These are phyloP conservation scores for Parambassis ranga DNA, from an alignment of 2,797 vertebrate genomes.

Conservation along the genomic window DNA sequence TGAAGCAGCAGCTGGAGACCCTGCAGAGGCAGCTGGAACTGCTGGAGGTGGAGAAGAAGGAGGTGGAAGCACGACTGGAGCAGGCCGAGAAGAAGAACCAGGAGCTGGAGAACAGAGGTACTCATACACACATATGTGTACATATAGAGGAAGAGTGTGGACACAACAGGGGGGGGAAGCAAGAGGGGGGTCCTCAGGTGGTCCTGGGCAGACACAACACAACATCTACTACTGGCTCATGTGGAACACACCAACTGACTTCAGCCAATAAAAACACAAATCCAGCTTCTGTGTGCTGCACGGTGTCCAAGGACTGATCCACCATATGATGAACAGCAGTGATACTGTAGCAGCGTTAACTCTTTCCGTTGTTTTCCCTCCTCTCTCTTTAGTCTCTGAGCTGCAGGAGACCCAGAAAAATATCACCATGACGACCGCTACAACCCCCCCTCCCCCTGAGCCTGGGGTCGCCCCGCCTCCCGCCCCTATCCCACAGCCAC, in stretches of 20 bases:
- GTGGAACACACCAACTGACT: constrained; percentile 2
- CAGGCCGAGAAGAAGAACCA: constrained; percentile 68
- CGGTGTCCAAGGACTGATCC: too few relatives aligned
- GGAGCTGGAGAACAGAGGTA: constrained; percentile 74
- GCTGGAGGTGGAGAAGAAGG: constrained; percentile 81
- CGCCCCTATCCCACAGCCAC: constrained; percentile 69
- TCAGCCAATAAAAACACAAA: background rate
- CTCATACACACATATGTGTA: background rate
- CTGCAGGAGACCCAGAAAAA: constrained; percentile 69
- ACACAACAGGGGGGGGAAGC: too few relatives aligned
- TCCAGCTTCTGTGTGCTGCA: background rate
- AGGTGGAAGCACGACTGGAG: constrained; percentile 74
- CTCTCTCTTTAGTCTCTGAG: constrained; percentile 67
- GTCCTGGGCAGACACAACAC: too few relatives aligned
- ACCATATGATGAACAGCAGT: too few relatives aligned
- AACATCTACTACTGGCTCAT: too few relatives aligned
- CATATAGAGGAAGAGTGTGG: too few relatives aligned
- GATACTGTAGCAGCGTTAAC: background rate
- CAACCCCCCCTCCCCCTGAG: constrained; percentile 20
- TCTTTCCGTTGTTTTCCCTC: background rate
- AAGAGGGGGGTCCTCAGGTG: background rate
- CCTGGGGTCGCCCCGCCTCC: constrained; percentile 54
- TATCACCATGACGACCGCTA: constrained; percentile 6
- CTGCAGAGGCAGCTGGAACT: constrained; percentile 80
- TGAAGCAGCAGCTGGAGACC: constrained; percentile 70